Evolutionary conservation across 1,140 invertebrate genomes (phyloP).

Genomic region (Orchesella cincta): DNA sequence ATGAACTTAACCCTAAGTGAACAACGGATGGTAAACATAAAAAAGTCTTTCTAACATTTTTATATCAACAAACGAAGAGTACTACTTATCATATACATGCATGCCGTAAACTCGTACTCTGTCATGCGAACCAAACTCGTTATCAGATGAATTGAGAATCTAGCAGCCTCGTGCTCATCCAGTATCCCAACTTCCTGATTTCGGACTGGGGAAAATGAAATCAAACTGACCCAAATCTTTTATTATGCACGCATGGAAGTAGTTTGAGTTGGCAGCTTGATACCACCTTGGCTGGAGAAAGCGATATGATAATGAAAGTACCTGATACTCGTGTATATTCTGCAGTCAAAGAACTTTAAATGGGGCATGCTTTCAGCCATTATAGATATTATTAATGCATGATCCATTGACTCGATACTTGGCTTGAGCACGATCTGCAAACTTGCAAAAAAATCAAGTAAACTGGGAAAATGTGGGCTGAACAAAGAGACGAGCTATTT

Average conservation of each 20-base stretch:
- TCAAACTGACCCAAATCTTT: background rate
- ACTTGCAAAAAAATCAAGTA: background rate
- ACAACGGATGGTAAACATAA: no score
- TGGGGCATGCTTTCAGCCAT: background rate
- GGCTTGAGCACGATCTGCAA: background rate
- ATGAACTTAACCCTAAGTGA: no score
- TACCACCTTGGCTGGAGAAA: background rate
- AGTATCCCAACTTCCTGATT: background rate
- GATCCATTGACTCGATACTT: background rate
- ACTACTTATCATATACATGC: no score
- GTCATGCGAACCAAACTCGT: background rate
- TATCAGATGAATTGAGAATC: background rate
- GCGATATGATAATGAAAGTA: background rate
- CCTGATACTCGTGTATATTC: background rate
- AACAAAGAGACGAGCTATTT: background rate
- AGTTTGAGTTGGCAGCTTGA: background rate
- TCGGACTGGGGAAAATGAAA: background rate
- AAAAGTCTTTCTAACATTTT: no score
- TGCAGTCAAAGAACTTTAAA: background rate
- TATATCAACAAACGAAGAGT: no score
- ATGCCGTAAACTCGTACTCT: background rate
- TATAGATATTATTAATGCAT: background rate
- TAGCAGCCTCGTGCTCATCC: no score
- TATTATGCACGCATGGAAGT: background rate
- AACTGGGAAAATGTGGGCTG: background rate